Evolutionary conservation across 1,140 invertebrate genomes (phyloP).

Genomic region (Drosophila bifasciata): DNA sequence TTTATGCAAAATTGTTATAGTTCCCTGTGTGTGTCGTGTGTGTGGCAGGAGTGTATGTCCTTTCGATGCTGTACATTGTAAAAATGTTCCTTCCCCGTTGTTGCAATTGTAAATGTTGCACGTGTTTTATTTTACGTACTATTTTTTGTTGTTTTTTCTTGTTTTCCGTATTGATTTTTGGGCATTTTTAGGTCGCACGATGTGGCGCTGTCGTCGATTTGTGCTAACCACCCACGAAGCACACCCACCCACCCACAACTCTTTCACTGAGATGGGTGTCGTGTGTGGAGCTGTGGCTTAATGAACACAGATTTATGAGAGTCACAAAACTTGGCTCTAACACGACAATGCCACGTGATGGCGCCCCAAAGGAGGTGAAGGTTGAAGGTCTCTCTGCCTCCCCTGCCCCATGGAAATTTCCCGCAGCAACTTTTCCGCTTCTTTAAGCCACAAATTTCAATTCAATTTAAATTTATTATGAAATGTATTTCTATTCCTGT

Average conservation of each 20-base stretch:
- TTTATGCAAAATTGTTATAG: slow-evolving; percentile 80
- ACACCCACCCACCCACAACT: neutral
- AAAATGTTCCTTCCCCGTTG: slow-evolving; percentile 48
- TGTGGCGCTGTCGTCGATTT: slow-evolving; percentile 29
- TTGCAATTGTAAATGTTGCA: slow-evolving; percentile 26
- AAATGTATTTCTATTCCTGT: neutral
- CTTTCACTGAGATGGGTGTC: too few relatives aligned
- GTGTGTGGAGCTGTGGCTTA: slow-evolving; percentile 33
- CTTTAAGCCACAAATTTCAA: slow-evolving; percentile 4
- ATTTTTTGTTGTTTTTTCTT: slow-evolving; percentile 18
- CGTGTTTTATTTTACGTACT: slow-evolving; percentile 33
- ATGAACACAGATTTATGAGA: slow-evolving; percentile 68
- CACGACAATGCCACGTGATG: slow-evolving; percentile 29
- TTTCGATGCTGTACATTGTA: slow-evolving; percentile 52
- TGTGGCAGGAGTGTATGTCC: neutral
- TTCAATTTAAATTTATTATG: slow-evolving; percentile 32
- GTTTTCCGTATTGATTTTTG: slow-evolving; percentile 66
- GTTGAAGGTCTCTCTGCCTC: too few relatives aligned
- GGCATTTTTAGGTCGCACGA: slow-evolving; percentile 67
- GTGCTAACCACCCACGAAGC: neutral
- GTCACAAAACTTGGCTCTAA: slow-evolving; percentile 31
- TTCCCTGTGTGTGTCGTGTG: slow-evolving; percentile 43
- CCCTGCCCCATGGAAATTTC: slow-evolving; percentile 8
- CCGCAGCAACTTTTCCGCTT: slow-evolving; percentile 1
- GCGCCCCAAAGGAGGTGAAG: slow-evolving; percentile 26